Base-by-base conservation (phyloP, 2,888 invertebrate genomes). In the Meloe dianella region DNA sequence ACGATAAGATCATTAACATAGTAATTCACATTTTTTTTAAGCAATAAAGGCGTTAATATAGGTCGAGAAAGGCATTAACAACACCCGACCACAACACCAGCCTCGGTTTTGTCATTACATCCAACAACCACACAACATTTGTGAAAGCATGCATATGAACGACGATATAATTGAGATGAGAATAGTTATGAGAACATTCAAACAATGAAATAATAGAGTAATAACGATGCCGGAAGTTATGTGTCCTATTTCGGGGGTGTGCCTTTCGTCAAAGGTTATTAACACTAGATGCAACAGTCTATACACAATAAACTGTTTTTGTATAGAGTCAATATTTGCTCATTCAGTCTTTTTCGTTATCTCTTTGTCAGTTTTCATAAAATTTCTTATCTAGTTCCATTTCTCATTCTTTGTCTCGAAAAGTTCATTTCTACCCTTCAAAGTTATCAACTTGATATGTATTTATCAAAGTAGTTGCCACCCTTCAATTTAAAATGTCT, bases 71-170 rank as follows among this genome's bases (percentile, higher is more conserved):
- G 54, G 1, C 5, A 54, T 54, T 54, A 54, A 20, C 17, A n/a
- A 20, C 47, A 20, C 1, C 3, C 41, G 5, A 41, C 41, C 41
- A 12, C 54, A 5, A 54, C 22, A 24, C 7, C 27, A 24, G 22
- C 51, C 51, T 22, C 51, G 22, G 2, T 51, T 6, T 12, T 51
- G 22, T 22, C 1, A 22, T 22, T 22, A 1, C 38, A 30, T 30
- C 30, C n/a, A 47, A 47, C 47, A 20, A 47, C 7, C 54, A 14
- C 54, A 54, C 54, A 24, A 54, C 24, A 54, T 24, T 27, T 54
- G 24, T 6, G 27, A 27, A 27, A 24, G 54, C 27, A 27, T 12
- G 54, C 54, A 54, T 54, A 54, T 54, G 66, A 72, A 71, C 54
- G 54, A 54, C 27, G n/a, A n/a, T 54, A 24, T 54, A 27, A 54